These are phyloP conservation scores for Lycocerus yunnanus DNA, from an alignment of 2,888 invertebrate species.

Conservation along the genomic window DNA sequence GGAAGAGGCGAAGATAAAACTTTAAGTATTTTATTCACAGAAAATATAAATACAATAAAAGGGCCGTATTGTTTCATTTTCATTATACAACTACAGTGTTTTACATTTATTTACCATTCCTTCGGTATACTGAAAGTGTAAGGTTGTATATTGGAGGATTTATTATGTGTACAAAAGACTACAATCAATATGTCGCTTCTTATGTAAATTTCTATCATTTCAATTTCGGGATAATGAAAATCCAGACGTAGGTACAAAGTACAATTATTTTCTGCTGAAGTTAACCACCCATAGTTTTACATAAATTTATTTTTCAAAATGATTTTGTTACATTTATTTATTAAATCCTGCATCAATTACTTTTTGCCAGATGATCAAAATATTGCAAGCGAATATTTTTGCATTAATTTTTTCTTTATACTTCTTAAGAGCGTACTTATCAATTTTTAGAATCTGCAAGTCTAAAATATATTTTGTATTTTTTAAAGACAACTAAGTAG, in stretches of 20 bases:
- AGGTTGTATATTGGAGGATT: neutral
- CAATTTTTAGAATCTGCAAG: neutral
- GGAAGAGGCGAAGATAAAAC: neutral
- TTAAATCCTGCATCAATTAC: neutral
- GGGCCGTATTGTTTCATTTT: neutral
- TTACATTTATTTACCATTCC: neutral
- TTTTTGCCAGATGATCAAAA: neutral
- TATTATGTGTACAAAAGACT: neutral
- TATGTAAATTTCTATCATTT: neutral
- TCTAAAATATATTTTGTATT: neutral
- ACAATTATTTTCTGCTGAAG: neutral
- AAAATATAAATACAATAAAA: neutral
- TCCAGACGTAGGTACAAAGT: neutral
- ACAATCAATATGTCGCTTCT: neutral
- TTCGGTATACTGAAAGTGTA: neutral
- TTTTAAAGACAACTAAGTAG: neutral
- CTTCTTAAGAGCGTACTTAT: neutral
- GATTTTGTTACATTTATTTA: neutral
- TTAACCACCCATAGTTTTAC: neutral
- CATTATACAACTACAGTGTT: neutral
- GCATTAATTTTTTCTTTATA: neutral
- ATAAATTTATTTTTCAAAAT: neutral
- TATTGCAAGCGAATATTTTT: neutral
- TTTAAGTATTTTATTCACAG: neutral
- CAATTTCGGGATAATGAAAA: neutral